Evolutionary conservation across 2,113 vertebrate genomes (phyloP).

Genomic region (Antechinus flavipes): DNA sequence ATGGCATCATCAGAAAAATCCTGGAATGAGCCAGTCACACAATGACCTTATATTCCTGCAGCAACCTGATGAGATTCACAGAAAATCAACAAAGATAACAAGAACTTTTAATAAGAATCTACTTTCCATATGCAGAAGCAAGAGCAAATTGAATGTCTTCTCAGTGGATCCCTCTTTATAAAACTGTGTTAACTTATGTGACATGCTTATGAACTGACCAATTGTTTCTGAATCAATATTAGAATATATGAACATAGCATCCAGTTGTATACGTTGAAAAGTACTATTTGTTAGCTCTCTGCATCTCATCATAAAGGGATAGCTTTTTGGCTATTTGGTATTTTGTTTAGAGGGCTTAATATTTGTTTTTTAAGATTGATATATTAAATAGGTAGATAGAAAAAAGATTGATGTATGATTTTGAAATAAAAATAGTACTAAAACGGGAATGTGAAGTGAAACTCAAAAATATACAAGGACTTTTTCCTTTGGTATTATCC

Average conservation of each 20-base stretch:
- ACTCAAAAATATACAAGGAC: slow-evolving; percentile 20
- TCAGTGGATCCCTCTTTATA: slow-evolving; percentile 63
- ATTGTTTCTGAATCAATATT: slow-evolving; percentile 79
- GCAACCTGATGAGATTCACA: slow-evolving; percentile 88
- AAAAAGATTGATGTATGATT: slow-evolving; percentile 16
- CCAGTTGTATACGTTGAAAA: not conserved
- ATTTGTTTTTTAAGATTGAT: slow-evolving; percentile 48
- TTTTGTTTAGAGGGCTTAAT: slow-evolving; percentile 38
- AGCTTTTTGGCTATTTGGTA: not conserved
- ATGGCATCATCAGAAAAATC: slow-evolving; percentile 94
- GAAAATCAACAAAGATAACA: slow-evolving; percentile 89
- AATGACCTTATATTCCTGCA: slow-evolving; percentile 96
- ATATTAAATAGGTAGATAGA: slow-evolving; percentile 17
- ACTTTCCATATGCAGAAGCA: slow-evolving; percentile 86
- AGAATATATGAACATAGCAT: slow-evolving; percentile 25
- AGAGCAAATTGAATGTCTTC: slow-evolving; percentile 87
- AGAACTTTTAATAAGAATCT: slow-evolving; percentile 91
- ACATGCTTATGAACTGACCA: slow-evolving; percentile 56
- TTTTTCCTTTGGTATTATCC: slow-evolving; percentile 73
- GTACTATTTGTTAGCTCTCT: fast-evolving
- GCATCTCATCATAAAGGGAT: not conserved
- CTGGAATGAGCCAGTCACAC: slow-evolving; percentile 97
- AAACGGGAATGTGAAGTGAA: not conserved
- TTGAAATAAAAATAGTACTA: slow-evolving; percentile 30
- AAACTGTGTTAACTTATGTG: not conserved